Base-by-base conservation (phyloP, 1,140 invertebrate genomes). In the Aphaenogaster rudis region DNA sequence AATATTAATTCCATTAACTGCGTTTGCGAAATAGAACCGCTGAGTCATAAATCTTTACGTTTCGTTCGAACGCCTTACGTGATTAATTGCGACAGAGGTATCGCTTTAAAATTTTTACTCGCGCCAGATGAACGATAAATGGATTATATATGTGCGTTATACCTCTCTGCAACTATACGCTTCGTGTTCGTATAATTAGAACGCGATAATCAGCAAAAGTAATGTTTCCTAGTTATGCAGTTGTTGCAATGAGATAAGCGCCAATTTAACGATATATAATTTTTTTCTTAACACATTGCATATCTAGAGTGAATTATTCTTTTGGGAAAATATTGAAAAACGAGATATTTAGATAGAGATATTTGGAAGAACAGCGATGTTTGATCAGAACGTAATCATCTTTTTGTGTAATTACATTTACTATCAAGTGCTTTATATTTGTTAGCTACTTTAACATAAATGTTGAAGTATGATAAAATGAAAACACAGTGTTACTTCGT, bases 181-280 rank as follows among this genome's bases (percentile, higher is more conserved):
- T 21, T 39, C 33, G 57, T 61, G 39, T 74, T 45, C 54, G 42
- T 33, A 36, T 59, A 84, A 63, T 61, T 61, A 48, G 54, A 76
- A 59, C 69, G 8, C 28, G 80, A 84, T 74, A 63, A 84, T 82
- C 69, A 61, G 28, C 54, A 84, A 28, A 33, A 36, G 45, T 17
- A 48, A 84, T 13, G 63, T 84, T 84, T 61, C 6, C 54, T 61
- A 48, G 54, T 11, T 36, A 28, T 36, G 42, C 52, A 48, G 4
- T 8, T 52, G 17, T n/a, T 13, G 13, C 33, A 33, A 33, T 78
- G n/a, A 78, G 17, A 79, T 79, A 48, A 79, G 28, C 42, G 13
- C 2, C 2, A 42, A 28, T 33, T 81, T 61, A 76, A 33, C 15
- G 72, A 61, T 84, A 63, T 8, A 33, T 28, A 17, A 13, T 28